phyloP scores from a whole-genome alignment of 2,113 vertebrate species.

The Platanista minor region DNA sequence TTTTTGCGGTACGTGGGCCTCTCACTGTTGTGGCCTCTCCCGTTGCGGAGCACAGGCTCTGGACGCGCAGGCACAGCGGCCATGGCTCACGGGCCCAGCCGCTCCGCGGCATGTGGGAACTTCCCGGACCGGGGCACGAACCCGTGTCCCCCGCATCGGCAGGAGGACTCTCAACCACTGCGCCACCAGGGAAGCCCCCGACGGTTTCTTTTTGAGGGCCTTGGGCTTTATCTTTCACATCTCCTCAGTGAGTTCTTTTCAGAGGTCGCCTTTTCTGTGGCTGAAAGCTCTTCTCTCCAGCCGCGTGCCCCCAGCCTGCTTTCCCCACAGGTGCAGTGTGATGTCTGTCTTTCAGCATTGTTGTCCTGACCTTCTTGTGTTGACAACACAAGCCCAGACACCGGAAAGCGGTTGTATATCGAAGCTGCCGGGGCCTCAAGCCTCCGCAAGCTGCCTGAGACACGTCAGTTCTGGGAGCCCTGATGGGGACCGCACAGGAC shows the following conservation, averaged over 20 bases:
- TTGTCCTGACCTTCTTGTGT: background rate
- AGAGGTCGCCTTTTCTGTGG: background rate
- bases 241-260: background rate
- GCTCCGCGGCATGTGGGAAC: too few relatives aligned
- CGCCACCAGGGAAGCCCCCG: background rate
- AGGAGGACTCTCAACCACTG: too few relatives aligned
- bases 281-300: background rate
- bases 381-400: background rate
- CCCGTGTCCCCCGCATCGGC: too few relatives aligned
- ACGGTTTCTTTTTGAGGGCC: background rate
- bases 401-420: background rate
- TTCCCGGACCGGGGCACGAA: too few relatives aligned
- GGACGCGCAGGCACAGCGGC: too few relatives aligned
- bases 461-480: fast-evolving
- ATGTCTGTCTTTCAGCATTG: background rate
- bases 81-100: too few relatives aligned
- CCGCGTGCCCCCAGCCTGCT: background rate
- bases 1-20: too few relatives aligned
- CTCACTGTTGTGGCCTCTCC: too few relatives aligned
- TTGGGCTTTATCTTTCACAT: background rate
- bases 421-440: background rate
- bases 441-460: background rate
- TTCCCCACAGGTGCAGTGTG: background rate
- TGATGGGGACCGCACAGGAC: background rate
- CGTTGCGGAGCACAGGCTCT: too few relatives aligned